Conservation (phyloP, 1,140 invertebrate genomes). For the Bombus picipes region DNA sequence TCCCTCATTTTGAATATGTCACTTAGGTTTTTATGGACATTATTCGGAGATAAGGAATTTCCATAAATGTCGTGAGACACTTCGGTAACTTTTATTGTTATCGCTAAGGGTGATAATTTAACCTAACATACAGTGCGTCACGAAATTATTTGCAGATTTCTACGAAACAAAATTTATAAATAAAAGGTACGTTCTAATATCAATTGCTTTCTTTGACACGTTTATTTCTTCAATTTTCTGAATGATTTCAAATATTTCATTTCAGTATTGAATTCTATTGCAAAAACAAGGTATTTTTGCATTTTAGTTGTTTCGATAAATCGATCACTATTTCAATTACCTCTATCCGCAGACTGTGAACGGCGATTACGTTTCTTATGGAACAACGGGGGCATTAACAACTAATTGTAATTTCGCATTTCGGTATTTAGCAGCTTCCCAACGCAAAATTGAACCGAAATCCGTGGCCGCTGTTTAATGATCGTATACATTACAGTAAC, state of each 20-base stretch:
- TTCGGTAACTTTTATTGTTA: no score
- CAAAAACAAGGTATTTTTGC: not conserved
- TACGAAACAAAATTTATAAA: not conserved
- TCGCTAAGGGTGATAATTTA: no score
- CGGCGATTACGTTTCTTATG: constrained; percentile 2
- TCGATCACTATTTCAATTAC: constrained; percentile 32
- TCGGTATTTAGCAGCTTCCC: constrained; percentile 28
- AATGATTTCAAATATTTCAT: not conserved
- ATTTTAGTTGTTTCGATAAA: constrained; percentile 5
- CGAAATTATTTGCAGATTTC: no score
- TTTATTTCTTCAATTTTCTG: not conserved
- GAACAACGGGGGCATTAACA: constrained; percentile 9
- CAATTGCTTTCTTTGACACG: not conserved
- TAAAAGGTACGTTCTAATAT: not conserved
- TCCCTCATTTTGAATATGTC: no score
- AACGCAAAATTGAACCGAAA: constrained; percentile 24
- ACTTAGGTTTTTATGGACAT: no score
- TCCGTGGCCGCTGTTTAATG: constrained; percentile 29
- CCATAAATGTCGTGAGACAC: no score
- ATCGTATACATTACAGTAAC: constrained; percentile 34
- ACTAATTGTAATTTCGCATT: constrained; percentile 40
- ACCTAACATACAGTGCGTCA: no score
- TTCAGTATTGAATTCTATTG: not conserved
- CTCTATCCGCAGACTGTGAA: not conserved
- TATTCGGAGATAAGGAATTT: no score